A percentile compares a stretch with the other conserved stretches of the same genome.
Evolutionary conservation across 2,888 invertebrate species (phyloP).

Genomic region (Xanthia icteritia): DNA sequence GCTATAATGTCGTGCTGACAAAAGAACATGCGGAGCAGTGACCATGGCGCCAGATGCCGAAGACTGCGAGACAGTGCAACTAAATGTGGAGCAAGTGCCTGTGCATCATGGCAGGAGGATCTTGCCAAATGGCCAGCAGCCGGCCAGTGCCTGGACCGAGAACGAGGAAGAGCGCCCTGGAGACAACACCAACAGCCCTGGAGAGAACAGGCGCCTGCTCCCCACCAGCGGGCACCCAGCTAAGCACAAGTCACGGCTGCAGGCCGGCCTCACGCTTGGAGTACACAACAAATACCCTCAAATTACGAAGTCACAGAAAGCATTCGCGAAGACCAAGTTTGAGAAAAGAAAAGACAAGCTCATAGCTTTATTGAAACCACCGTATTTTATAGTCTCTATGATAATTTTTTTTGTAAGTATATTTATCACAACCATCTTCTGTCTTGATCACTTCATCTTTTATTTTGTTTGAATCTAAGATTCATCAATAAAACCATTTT

Average conservation of each 20-base stretch:
- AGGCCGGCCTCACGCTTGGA: conserved; percentile 81
- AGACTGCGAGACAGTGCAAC: conserved; percentile 77
- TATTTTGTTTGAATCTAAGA: neutral
- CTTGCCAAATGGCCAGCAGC: conserved; percentile 72
- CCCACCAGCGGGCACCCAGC: conserved; percentile 64
- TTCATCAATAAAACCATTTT: neutral
- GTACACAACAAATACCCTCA: conserved; percentile 72
- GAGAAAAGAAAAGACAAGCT: conserved; percentile 82
- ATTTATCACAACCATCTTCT: neutral
- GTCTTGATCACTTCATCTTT: conserved; percentile 1
- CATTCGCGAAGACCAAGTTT: conserved; percentile 76
- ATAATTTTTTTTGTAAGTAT: conserved; percentile 84
- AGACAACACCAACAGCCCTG: conserved; percentile 73
- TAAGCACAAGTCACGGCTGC: conserved; percentile 73
- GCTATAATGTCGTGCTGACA: conserved; percentile 44
- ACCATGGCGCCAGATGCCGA: conserved; percentile 80
- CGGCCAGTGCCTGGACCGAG: conserved; percentile 82
- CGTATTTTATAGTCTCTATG: conserved; percentile 85
- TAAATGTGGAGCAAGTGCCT: conserved; percentile 71
- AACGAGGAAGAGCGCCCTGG: conserved; percentile 72
- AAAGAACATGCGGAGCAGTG: conserved; percentile 40
- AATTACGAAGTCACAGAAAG: conserved; percentile 62
- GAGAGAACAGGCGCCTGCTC: conserved; percentile 80
- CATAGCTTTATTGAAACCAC: conserved; percentile 79
- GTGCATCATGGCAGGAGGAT: conserved; percentile 75